Evolutionary conservation across 2,888 invertebrate genomes (phyloP).

Genomic region (Cantharis flavilabris): DNA sequence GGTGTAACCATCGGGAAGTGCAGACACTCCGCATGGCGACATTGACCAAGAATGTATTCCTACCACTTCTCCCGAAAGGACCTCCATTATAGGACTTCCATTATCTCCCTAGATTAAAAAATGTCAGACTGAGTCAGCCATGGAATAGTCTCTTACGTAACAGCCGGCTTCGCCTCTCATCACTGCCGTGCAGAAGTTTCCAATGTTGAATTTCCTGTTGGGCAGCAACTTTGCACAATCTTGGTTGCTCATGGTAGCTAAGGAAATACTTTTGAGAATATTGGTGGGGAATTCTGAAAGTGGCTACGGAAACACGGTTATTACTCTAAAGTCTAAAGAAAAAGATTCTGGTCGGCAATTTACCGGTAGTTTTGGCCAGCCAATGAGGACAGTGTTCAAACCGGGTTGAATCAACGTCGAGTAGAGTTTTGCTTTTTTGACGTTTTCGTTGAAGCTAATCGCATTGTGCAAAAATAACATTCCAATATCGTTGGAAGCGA

Average conservation of each 20-base stretch:
- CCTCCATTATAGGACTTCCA: not conserved
- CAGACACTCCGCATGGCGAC: not conserved
- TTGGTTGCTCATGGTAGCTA: not conserved
- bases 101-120: not conserved
- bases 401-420: not conserved
- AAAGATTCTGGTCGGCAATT: not conserved
- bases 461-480: not conserved
- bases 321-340: no score
- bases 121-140: not conserved
- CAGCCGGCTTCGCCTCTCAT: not conserved
- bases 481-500: not conserved
- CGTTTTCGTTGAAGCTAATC: not conserved
- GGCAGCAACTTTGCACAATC: not conserved
- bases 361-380: not conserved
- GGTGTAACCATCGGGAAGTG: not conserved
- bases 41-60: not conserved
- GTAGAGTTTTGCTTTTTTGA: not conserved
- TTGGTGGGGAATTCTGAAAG: not conserved
- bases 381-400: not conserved
- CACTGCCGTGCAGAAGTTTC: not conserved
- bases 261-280: not conserved
- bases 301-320: not conserved
- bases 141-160: not conserved
- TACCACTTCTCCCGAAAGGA: not conserved
- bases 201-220: not conserved